phyloP scores from a whole-genome alignment of 2,888 invertebrate genomes.

The Eupelmus urozonus region DNA sequence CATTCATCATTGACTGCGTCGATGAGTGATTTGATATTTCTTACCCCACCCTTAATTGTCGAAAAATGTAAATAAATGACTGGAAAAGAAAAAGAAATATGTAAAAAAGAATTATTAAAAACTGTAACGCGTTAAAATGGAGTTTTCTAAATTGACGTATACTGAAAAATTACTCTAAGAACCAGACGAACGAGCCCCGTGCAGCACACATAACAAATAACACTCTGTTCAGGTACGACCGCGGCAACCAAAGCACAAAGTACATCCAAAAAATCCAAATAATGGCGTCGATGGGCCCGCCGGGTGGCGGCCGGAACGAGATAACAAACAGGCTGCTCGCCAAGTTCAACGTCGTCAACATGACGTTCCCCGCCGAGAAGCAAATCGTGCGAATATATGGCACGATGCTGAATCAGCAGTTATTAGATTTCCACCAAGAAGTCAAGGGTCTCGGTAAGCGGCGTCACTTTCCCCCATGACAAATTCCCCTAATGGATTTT shows the following conservation, averaged over 20 bases:
- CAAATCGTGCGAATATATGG: slow-evolving; percentile 90
- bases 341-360: slow-evolving; percentile 86
- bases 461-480: slow-evolving; percentile 16
- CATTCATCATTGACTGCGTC: no score
- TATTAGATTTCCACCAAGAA: slow-evolving; percentile 87
- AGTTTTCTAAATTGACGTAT: no score
- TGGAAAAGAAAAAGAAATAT: no score
- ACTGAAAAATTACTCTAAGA: no score
- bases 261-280: slow-evolving; percentile 89
- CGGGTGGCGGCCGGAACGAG: slow-evolving; percentile 90
- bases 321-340: slow-evolving; percentile 89
- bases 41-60: no score
- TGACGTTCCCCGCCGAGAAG: slow-evolving; percentile 89
- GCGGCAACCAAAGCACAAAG: slow-evolving; percentile 87
- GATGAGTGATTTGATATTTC: no score
- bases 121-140: no score
- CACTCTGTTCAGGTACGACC: slow-evolving; percentile 81
- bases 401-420: slow-evolving; percentile 89
- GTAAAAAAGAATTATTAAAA: no score
- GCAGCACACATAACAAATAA: background rate
- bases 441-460: slow-evolving; percentile 84
- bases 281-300: slow-evolving; percentile 90
- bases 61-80: no score
- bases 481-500: slow-evolving; percentile 37
- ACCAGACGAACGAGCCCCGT: background rate